Percentiles rank a stretch among this genome's conserved stretches.
Evolutionary conservation across 2,888 invertebrate genomes (phyloP).

Genomic region (Plutella xylostella): DNA sequence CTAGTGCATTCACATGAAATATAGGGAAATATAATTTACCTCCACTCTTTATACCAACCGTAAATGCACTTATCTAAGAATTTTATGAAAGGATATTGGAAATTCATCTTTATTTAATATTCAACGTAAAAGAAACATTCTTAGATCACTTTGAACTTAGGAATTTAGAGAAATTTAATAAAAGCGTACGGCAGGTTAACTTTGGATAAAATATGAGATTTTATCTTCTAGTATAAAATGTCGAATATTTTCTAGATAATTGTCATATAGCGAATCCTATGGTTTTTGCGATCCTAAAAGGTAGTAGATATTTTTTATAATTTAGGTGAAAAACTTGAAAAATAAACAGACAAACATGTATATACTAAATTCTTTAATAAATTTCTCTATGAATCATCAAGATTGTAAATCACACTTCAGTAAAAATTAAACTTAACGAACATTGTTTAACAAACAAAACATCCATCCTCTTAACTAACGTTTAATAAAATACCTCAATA

Average conservation of each 20-base stretch:
- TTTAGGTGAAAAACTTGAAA: neutral
- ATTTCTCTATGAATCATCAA: slow-evolving; percentile 37
- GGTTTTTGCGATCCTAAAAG: too few species aligned
- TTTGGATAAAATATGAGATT: neutral
- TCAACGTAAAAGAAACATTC: neutral
- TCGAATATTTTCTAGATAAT: neutral
- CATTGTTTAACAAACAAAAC: slow-evolving; percentile 15
- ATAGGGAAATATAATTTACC: too few species aligned
- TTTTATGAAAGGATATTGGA: too few species aligned
- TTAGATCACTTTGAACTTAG: neutral
- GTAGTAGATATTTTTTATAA: too few species aligned
- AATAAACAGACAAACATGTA: neutral
- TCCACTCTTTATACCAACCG: too few species aligned
- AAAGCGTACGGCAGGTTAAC: neutral
- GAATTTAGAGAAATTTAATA: too few species aligned
- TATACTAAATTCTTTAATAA: slow-evolving; percentile 31
- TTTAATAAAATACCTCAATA: slow-evolving; percentile 28
- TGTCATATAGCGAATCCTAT: neutral
- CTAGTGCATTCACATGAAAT: too few species aligned
- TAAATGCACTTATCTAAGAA: too few species aligned
- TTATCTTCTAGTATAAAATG: neutral
- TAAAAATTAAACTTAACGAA: slow-evolving; percentile 41
- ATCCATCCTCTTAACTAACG: slow-evolving; percentile 32
- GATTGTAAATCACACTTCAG: slow-evolving; percentile 45
- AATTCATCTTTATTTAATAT: slow-evolving; percentile 1